phyloP scores from a whole-genome alignment of 2,888 invertebrate species.

The Epirrhoe tristata region DNA sequence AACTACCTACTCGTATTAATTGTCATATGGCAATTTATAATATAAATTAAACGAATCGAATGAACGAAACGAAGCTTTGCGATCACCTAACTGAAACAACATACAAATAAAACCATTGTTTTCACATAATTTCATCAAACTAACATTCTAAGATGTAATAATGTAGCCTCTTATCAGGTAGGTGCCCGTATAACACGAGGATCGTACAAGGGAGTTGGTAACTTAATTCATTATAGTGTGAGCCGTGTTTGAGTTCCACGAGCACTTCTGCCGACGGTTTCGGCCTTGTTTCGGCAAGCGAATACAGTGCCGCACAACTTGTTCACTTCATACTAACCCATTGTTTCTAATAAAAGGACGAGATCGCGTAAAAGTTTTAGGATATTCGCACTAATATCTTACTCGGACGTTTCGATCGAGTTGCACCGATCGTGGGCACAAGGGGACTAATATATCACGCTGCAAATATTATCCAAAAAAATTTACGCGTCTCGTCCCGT shows the following conservation, averaged over 20 bases:
- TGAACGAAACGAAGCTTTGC: too few relatives aligned
- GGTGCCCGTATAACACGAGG: conserved; percentile 40
- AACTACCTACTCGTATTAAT: too few relatives aligned
- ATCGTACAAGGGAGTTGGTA: conserved; percentile 71
- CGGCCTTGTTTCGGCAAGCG: conserved; percentile 60
- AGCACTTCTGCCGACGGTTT: conserved; percentile 62
- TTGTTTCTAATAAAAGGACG: background rate
- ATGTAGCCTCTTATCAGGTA: conserved; percentile 13
- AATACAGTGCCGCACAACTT: conserved; percentile 42
- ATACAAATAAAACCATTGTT: too few relatives aligned
- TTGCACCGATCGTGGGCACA: too few relatives aligned
- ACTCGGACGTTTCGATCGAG: too few relatives aligned
- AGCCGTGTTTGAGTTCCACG: conserved; percentile 76
- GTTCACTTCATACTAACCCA: background rate
- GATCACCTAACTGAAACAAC: too few relatives aligned
- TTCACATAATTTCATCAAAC: background rate
- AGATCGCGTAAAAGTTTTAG: background rate
- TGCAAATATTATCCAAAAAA: too few relatives aligned
- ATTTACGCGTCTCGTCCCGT: too few relatives aligned
- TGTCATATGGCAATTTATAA: too few relatives aligned
- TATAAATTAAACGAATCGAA: too few relatives aligned
- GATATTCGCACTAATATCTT: too few relatives aligned
- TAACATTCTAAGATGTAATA: conserved; percentile 8
- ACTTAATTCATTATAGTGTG: conserved; percentile 82
- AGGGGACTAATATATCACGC: too few relatives aligned